Conservation (phyloP, 2,797 vertebrate genomes). For the Trichosurus vulpecula region DNA sequence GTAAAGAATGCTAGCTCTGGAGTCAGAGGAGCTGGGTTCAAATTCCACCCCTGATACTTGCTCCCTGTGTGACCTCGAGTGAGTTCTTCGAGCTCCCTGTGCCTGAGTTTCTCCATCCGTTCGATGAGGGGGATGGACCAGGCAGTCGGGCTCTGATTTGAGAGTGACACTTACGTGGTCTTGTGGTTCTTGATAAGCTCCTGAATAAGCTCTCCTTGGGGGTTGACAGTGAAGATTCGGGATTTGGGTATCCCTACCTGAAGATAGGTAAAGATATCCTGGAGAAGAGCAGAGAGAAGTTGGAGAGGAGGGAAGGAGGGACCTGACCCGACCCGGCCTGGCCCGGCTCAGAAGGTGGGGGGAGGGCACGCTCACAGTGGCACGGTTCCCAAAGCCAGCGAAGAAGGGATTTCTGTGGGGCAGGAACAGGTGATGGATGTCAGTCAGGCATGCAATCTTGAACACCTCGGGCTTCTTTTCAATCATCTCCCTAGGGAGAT, state of each 20-base stretch:
- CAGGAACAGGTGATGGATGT: conserved; percentile 93
- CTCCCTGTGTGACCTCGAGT: background rate
- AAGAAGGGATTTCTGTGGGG: conserved; percentile 89
- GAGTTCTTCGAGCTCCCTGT: background rate
- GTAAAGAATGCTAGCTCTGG: background rate
- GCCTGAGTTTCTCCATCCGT: background rate
- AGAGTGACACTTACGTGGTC: conserved; percentile 89
- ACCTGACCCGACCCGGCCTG: background rate
- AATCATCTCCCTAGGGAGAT: conserved; percentile 93
- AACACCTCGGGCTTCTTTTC: conserved; percentile 97
- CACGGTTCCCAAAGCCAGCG: conserved; percentile 95
- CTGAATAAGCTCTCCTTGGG: conserved; percentile 94
- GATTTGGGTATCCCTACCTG: conserved; percentile 91
- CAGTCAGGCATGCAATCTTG: conserved; percentile 94
- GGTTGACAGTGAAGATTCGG: conserved; percentile 94
- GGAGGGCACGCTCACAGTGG: conserved; percentile 88
- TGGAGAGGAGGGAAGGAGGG: background rate
- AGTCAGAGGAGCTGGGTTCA: background rate
- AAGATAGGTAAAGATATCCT: conserved; percentile 94
- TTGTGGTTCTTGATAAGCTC: conserved; percentile 92
- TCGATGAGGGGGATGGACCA: background rate
- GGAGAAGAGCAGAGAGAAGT: conserved; percentile 56
- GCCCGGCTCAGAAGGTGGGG: background rate
- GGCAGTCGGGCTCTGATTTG: background rate
- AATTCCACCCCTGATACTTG: background rate